Base-by-base conservation (phyloP, 2,113 vertebrate genomes). In the Theropithecus gelada region DNA sequence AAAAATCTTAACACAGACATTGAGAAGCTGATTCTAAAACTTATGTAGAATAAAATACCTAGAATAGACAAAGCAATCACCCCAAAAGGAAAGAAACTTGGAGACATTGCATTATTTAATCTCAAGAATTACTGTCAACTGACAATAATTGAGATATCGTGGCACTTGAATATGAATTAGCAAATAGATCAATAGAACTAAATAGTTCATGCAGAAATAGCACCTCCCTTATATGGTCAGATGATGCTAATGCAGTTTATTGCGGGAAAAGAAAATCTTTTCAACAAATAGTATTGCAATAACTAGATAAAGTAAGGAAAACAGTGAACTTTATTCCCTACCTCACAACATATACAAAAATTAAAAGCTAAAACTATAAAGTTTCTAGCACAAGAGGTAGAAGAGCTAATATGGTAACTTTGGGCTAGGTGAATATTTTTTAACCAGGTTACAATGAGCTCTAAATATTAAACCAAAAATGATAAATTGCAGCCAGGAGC, bases 381-480 rank as follows among this genome's bases (percentile, higher is more conserved):
- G 32, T 9, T 76, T 68, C 27, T 76, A 81, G 3, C 17, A 35
- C 22, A 87, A 43, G 57, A 43, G 2, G 66, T 7, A 76, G 27
- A 73, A 66, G 20, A 76, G 78, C 57, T 38, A 55, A 79, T 17
- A 48, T 17, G n/a, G 45, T 90, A 52, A 57, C 25, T 23, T 70
- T n/a, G 12, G 4, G 1, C 25, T 61, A 81, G 30, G 9, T 11
- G 76, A 70, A 82, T 16, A 20, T n/a, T 35, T 89, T 93, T 85
- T 38, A 85, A 45, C 32, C 32, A 64, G 35, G 59, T 25, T 40
- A 80, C 38, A 68, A 95, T 59, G 13, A 68, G 8, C 48, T 93
- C 80, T 87, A 59, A 87, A n/a, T 66, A 85, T 64, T 92, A 55
- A 95, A 94, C 22, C 70, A 40, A 72, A 79, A 80, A 80, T 66